Base-by-base conservation (phyloP, 2,888 invertebrate species). In the Seira sanloemensis region DNA sequence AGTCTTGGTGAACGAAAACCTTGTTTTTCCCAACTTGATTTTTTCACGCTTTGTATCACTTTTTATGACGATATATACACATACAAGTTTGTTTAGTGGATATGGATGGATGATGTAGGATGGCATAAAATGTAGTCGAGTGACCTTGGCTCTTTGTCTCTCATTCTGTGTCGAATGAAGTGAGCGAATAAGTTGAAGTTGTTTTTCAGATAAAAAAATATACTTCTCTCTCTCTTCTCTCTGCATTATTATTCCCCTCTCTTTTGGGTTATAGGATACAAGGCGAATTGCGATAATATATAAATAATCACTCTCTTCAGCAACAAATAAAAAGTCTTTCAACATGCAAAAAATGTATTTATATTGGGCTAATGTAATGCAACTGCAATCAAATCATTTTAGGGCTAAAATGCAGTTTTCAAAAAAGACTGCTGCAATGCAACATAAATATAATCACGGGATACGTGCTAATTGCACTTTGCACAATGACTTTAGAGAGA, bases 111-210 rank as follows among this genome's bases (percentile, higher is more conserved):
- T 62, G 62, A 62, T 62, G 62, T 62, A 62, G 62, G 62, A 62
- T 62, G 62, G 62, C 21, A 62, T 62, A 62, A 62, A 21, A 62
- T 37, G 37, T 16, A 62, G 62, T 62, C 12, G 12, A 18, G 27
- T 76, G 75, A 76, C 75, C 75, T 76, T 76, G 75, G 75, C 75
- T 76, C 75, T 76, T 76, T 76, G 75, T 76, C 54, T n/a, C n/a
- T 73, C 21, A 54, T 54, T 62, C 62, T 62, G 62, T 62, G 19
- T 58, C 12, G 58, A 58, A 9, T 58, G 18, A 18, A 58, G 21
- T 4, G 62, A 62, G 62, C 62, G 62, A 62, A 23, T n/a, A 18
- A 58, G 58, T 58, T n/a, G 58, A 58, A 18, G 5, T 18, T 58
- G 58, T 18, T 58, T 58, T 4, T 37, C n/a, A n/a, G n/a, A n/a